Evolutionary conservation across 2,113 vertebrate species (phyloP).

Genomic region (Microcebus tavaratra): DNA sequence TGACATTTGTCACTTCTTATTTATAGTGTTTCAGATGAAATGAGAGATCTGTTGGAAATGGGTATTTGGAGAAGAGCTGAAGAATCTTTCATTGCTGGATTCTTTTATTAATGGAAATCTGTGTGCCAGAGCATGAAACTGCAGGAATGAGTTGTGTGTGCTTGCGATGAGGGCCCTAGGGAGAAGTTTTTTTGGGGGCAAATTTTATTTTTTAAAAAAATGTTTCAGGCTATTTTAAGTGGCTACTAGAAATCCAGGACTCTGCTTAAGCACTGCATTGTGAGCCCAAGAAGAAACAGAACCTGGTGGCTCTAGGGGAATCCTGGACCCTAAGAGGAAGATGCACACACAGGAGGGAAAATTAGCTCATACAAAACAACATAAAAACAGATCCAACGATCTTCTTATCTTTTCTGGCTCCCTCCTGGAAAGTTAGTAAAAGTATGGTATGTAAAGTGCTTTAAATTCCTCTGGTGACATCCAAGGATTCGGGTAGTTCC

Average conservation of each 20-base stretch:
- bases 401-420: neutral
- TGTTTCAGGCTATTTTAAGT: conserved; percentile 19
- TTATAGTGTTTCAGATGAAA: neutral
- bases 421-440: neutral
- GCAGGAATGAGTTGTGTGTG: fast-evolving
- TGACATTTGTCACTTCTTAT: neutral
- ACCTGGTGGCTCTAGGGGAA: neutral
- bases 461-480: neutral
- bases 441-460: neutral
- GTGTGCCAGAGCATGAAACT: neutral
- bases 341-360: neutral
- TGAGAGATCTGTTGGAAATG: neutral
- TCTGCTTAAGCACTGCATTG: neutral
- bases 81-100: neutral
- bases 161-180: too few species aligned
- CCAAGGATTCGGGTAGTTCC: neutral
- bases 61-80: neutral
- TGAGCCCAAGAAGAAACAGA: neutral
- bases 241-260: neutral
- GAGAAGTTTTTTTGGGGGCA: neutral
- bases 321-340: neutral
- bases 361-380: neutral
- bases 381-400: neutral
- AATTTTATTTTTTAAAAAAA: neutral
- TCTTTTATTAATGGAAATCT: neutral